Evolutionary conservation across 2,113 vertebrate species (phyloP).

Genomic region (Microtus richardsoni): DNA sequence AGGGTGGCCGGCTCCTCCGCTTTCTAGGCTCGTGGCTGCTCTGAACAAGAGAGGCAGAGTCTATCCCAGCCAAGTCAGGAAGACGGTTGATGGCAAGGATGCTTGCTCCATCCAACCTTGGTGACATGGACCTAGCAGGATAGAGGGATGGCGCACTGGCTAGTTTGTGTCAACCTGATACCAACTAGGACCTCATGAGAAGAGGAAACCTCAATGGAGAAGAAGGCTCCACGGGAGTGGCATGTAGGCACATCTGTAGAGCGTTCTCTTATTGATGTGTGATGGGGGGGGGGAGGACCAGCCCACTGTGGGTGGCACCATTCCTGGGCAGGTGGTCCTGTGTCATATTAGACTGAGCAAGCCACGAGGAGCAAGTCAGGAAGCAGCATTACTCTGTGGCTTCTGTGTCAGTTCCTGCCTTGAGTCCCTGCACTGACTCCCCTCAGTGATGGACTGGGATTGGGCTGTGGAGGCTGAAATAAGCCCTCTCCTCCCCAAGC

Average conservation of each 20-base stretch:
- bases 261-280: background rate
- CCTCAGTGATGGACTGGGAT: background rate
- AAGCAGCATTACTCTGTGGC: background rate
- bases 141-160: background rate
- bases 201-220: background rate
- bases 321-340: background rate
- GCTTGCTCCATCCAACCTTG: background rate
- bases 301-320: background rate
- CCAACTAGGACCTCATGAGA: background rate
- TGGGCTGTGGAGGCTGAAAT: background rate
- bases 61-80: rapidly evolving
- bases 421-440: background rate
- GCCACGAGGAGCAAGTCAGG: background rate
- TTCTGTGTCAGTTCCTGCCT: background rate
- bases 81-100: rapidly evolving
- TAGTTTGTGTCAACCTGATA: background rate
- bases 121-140: too few species aligned
- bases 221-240: too few species aligned
- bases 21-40: rapidly evolving
- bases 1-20: background rate
- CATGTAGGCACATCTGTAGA: background rate
- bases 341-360: background rate
- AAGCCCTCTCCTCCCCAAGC: too few species aligned
- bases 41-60: background rate
- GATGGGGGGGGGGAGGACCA: background rate